Evolutionary conservation across 2,888 invertebrate genomes (phyloP).

Genomic region (Ornithoptera priamus): DNA sequence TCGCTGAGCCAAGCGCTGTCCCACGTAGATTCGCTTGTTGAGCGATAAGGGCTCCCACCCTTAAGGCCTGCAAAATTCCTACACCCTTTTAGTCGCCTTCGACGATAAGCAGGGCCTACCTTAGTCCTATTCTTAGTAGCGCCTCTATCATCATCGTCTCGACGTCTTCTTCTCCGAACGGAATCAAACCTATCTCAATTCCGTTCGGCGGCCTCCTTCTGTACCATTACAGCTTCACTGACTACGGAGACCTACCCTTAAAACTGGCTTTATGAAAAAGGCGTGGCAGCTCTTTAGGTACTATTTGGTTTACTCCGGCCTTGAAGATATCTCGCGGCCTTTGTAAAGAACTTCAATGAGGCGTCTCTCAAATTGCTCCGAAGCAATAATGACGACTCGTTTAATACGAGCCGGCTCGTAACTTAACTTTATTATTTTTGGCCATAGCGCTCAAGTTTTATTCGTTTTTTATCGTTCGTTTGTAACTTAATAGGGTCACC

Average conservation of each 20-base stretch:
- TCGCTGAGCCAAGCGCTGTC: no score
- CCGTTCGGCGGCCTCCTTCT: no score
- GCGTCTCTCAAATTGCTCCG: background rate
- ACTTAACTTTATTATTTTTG: conserved; percentile 22
- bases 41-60: no score
- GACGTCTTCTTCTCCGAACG: no score
- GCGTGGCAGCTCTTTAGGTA: background rate
- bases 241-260: background rate
- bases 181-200: no score
- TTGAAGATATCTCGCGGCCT: background rate
- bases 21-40: no score
- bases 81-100: no score
- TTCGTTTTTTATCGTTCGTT: conserved; percentile 15
- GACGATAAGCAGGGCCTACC: no score
- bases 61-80: no score
- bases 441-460: conserved; percentile 11
- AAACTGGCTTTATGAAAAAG: background rate
- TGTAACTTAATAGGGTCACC: conserved; percentile 18
- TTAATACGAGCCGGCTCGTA: conserved; percentile 19
- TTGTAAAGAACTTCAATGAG: background rate
- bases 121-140: no score
- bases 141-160: no score
- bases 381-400: conserved; percentile 14
- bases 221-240: no score
- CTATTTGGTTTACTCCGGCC: background rate